A percentile compares a stretch with the other conserved stretches of the same genome.
These are phyloP conservation scores for Polia nebulosa DNA, from an alignment of 2,888 invertebrate species.

Conservation along the genomic window DNA sequence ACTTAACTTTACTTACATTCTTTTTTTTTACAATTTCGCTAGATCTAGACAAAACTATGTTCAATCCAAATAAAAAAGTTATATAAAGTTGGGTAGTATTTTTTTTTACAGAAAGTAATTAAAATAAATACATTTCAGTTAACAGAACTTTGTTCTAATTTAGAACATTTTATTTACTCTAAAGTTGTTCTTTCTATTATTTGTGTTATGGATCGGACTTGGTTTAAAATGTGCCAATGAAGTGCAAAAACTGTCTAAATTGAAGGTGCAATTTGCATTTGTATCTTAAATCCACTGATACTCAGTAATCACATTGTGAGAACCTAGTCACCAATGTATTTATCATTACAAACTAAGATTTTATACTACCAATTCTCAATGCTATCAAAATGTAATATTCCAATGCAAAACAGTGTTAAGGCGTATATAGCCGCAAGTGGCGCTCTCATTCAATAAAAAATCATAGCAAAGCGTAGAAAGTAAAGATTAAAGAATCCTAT, in stretches of 20 bases:
- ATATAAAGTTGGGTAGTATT: slow-evolving; percentile 31
- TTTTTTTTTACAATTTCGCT: slow-evolving; percentile 34
- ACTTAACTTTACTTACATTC: slow-evolving; percentile 55
- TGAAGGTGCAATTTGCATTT: neutral
- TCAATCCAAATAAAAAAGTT: slow-evolving; percentile 25
- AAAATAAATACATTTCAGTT: slow-evolving; percentile 47
- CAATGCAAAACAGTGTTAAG: neutral
- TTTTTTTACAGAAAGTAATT: slow-evolving; percentile 31
- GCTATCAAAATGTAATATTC: neutral
- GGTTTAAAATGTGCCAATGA: neutral
- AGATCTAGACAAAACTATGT: slow-evolving; percentile 50
- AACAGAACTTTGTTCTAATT: slow-evolving; percentile 47
- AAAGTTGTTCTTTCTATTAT: slow-evolving; percentile 71
- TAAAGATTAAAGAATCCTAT: too few species aligned
- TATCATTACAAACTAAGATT: neutral
- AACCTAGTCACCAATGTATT: slow-evolving; percentile 6
- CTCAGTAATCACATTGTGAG: slow-evolving; percentile 19
- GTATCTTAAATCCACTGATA: neutral
- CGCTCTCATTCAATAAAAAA: too few species aligned
- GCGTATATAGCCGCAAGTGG: too few species aligned
- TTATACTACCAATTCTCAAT: neutral
- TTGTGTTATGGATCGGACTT: slow-evolving; percentile 61
- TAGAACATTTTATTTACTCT: slow-evolving; percentile 45
- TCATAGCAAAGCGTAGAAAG: too few species aligned
- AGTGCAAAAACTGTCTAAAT: slow-evolving; percentile 2